Evolutionary conservation across 2,113 vertebrate genomes (phyloP).

Genomic region (Natator depressus): DNA sequence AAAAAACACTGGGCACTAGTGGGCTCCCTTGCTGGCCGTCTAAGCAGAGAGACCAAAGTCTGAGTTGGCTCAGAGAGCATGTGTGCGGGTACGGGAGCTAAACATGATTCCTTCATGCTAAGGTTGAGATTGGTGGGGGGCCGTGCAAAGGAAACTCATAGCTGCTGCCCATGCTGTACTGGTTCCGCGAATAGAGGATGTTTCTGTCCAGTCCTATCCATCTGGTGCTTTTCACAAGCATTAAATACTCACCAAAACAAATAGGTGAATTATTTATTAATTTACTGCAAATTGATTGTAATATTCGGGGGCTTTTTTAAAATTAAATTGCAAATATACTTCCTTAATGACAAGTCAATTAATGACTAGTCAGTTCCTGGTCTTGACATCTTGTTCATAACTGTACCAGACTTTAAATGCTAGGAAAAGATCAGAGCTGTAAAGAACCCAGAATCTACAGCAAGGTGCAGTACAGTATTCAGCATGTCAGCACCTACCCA

Average conservation of each 20-base stretch:
- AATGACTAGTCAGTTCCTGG: neutral
- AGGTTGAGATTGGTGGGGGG: neutral
- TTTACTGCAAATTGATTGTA: neutral
- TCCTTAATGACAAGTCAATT: neutral
- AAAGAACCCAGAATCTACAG: neutral
- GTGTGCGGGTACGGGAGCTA: neutral
- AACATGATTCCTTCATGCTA: conserved; percentile 44
- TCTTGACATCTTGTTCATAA: neutral
- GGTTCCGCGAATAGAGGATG: conserved; percentile 54
- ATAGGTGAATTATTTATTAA: neutral
- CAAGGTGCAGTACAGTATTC: neutral
- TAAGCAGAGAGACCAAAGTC: too few species aligned
- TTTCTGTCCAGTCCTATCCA: conserved; percentile 45
- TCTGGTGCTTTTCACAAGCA: conserved; percentile 49
- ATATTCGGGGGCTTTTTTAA: neutral
- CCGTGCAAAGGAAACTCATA: conserved; percentile 42
- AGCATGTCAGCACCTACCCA: accelerated
- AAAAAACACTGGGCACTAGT: too few species aligned
- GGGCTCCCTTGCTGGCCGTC: too few species aligned
- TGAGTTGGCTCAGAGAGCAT: too few species aligned
- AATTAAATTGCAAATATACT: neutral
- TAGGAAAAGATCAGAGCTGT: neutral
- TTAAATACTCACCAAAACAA: conserved; percentile 13
- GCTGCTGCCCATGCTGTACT: neutral
- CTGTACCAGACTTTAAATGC: neutral